These are phyloP conservation scores for Urophycis tenuis DNA, from an alignment of 2,797 vertebrate species.

Conservation along the genomic window DNA sequence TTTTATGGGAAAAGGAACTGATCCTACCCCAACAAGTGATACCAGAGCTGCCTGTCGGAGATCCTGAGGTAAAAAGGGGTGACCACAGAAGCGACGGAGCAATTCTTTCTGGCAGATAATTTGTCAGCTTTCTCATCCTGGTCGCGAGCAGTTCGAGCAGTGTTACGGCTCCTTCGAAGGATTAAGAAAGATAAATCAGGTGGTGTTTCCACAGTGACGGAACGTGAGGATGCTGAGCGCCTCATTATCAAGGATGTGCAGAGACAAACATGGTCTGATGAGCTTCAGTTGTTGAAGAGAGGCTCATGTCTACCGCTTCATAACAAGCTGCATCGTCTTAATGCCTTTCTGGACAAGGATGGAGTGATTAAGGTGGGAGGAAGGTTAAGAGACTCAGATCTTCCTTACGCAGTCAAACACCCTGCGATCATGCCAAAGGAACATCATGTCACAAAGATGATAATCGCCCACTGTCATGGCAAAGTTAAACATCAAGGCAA, in stretches of 20 bases:
- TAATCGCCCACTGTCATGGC: conserved; percentile 22
- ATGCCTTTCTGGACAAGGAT: conserved; percentile 15
- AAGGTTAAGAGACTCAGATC: not conserved
- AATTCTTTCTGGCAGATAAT: conserved; percentile 4
- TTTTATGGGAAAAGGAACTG: too few relatives aligned
- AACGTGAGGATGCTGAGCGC: conserved; percentile 7
- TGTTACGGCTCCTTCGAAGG: conserved; percentile 10
- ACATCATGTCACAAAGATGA: conserved; percentile 21
- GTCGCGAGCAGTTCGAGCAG: conserved; percentile 10
- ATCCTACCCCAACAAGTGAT: not conserved
- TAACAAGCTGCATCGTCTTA: conserved; percentile 20
- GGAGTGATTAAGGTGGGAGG: conserved; percentile 28
- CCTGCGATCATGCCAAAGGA: conserved; percentile 18
- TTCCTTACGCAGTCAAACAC: conserved; percentile 20
- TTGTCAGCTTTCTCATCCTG: conserved; percentile 16
- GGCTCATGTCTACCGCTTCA: conserved; percentile 1
- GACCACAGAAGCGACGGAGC: conserved; percentile 8
- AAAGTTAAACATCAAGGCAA: conserved; percentile 29
- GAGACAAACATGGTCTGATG: conserved; percentile 19
- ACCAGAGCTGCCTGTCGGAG: conserved; percentile 2
- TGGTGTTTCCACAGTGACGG: conserved; percentile 3
- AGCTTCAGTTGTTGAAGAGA: conserved; percentile 23
- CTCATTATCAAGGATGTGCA: conserved; percentile 19
- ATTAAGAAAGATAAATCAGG: conserved; percentile 5
- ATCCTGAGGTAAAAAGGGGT: conserved; percentile 23